Conservation (phyloP, 2,888 invertebrate genomes). For the Julus scanicus region DNA sequence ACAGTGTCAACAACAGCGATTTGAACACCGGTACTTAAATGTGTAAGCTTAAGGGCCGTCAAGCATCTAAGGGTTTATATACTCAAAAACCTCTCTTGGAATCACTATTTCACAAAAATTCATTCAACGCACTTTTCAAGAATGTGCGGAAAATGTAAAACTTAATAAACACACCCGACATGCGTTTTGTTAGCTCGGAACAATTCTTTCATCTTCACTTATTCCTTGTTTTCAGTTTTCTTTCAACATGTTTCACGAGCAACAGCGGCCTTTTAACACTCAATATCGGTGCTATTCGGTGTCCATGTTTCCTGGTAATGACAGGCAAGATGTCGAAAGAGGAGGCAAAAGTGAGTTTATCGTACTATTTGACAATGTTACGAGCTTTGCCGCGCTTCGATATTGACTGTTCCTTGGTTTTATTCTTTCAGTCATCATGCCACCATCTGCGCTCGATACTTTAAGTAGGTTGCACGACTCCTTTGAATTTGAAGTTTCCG, state of each 20-base stretch:
- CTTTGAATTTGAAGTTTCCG: not conserved
- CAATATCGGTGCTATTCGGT: constrained; percentile 93
- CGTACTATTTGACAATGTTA: not conserved
- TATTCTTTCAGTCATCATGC: constrained; percentile 88
- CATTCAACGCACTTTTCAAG: too few species aligned
- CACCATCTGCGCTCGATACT: constrained; percentile 93
- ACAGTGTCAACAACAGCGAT: too few species aligned
- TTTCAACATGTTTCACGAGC: constrained; percentile 87
- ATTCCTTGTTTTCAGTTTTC: constrained; percentile 73
- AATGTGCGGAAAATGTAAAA: too few species aligned
- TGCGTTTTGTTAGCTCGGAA: not conserved
- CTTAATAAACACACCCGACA: not conserved
- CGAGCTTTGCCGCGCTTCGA: constrained; percentile 41
- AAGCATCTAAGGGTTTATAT: too few species aligned
- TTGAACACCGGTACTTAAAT: too few species aligned
- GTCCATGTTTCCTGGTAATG: constrained; percentile 93
- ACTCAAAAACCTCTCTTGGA: too few species aligned
- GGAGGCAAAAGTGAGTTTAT: constrained; percentile 89
- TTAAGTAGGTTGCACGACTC: constrained; percentile 71
- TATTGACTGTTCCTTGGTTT: not conserved
- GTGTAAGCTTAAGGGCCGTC: too few species aligned
- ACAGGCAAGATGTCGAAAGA: constrained; percentile 91
- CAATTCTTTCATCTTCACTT: not conserved
- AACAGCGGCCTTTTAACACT: constrained; percentile 66
- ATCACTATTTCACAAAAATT: too few species aligned